Percentiles rank a stretch among this genome's conserved stretches.
Evolutionary conservation across 2,888 invertebrate genomes (phyloP).

Genomic region (Heteromurus nitidus): DNA sequence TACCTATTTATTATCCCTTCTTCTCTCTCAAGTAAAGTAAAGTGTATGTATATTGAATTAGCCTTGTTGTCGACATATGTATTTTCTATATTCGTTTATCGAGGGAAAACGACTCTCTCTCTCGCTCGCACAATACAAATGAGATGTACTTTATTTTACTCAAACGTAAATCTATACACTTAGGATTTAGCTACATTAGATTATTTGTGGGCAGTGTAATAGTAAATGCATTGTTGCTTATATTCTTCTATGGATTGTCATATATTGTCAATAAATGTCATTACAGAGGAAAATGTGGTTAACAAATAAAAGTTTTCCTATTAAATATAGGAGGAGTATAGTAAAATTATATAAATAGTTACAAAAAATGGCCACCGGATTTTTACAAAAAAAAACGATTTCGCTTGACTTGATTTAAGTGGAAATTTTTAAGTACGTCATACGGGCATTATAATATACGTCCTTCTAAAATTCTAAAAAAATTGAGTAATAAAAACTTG

Average conservation of each 20-base stretch:
- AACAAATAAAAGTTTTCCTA: no score
- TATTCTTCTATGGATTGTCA: no score
- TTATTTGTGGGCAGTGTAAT: slow-evolving; percentile 12
- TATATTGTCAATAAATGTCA: not conserved
- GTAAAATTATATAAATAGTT: not conserved
- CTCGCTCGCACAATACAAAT: slow-evolving; percentile 7
- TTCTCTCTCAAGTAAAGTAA: not conserved
- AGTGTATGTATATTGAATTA: not conserved
- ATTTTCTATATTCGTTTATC: not conserved
- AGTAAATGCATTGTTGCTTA: slow-evolving; percentile 1
- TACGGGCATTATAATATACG: not conserved
- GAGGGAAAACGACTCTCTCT: not conserved
- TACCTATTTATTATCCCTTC: no score
- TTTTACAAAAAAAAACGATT: not conserved
- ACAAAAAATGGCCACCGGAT: slow-evolving; percentile 10
- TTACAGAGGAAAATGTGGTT: not conserved
- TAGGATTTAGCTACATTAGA: not conserved
- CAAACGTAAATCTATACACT: not conserved
- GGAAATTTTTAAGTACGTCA: not conserved
- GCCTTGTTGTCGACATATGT: not conserved
- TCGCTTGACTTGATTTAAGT: not conserved
- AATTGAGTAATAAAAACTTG: not conserved
- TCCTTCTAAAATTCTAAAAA: not conserved
- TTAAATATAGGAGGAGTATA: no score
- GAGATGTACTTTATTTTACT: not conserved